Evolutionary conservation across 1,140 invertebrate species (phyloP).

Genomic region (Drosophila navojoa): DNA sequence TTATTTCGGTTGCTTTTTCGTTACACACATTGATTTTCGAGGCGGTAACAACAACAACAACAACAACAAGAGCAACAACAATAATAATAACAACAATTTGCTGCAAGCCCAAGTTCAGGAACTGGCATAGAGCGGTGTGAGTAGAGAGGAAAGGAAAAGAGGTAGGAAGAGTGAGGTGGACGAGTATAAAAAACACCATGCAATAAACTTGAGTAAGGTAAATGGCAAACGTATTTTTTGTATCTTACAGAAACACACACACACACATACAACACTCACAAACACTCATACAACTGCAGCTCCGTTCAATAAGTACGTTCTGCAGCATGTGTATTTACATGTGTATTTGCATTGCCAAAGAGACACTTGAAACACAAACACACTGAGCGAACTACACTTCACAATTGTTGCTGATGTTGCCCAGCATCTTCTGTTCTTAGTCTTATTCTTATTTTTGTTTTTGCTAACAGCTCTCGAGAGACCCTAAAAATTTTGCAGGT

Average conservation of each 20-base stretch:
- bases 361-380: constrained; percentile 27
- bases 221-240: constrained; percentile 65
- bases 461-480: not conserved
- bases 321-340: constrained; percentile 17
- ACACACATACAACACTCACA: constrained; percentile 20
- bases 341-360: not conserved
- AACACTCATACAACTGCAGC: not conserved
- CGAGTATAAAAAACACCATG: constrained; percentile 38
- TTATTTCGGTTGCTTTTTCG: constrained; percentile 81
- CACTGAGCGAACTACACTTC: not conserved
- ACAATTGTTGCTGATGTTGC: not conserved
- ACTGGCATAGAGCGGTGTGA: not conserved
- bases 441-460: not conserved
- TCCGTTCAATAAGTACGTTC: constrained; percentile 21
- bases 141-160: not conserved
- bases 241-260: constrained; percentile 55
- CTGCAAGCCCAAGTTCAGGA: constrained; percentile 1
- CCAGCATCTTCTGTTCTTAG: not conserved
- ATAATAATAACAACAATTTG: constrained; percentile 17
- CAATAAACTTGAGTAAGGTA: constrained; percentile 75
- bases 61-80: constrained; percentile 14
- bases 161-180: not conserved
- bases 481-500: not conserved
- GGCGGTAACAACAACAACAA: constrained; percentile 40
- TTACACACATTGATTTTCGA: constrained; percentile 82